phyloP scores from a whole-genome alignment of 2,113 vertebrate genomes.

The Mohoua ochrocephala region DNA sequence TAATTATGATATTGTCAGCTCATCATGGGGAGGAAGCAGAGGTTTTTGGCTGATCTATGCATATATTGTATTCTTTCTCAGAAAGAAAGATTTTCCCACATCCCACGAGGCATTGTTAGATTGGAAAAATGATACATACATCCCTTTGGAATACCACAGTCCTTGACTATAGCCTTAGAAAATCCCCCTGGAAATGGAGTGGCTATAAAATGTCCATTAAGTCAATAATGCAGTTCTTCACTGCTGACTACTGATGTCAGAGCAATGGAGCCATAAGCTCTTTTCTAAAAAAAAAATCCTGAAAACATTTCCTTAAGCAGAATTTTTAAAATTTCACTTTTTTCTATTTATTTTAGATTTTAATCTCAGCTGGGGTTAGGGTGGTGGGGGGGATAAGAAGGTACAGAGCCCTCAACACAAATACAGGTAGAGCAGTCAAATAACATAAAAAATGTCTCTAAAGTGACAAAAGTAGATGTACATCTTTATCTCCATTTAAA shows the following conservation, averaged over 20 bases:
- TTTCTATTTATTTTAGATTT: not conserved
- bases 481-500: not conserved
- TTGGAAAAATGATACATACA: not conserved
- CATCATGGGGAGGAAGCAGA: not conserved
- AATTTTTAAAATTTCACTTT: not conserved
- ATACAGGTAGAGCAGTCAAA: not conserved
- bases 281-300: not conserved
- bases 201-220: not conserved
- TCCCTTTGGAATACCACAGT: not conserved
- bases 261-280: not conserved
- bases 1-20: not conserved
- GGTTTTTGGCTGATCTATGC: not conserved
- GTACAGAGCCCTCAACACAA: not conserved
- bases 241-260: not conserved
- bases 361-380: not conserved
- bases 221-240: not conserved
- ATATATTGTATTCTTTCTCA: not conserved
- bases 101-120: not conserved
- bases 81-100: not conserved
- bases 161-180: not conserved
- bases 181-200: not conserved
- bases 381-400: accelerated
- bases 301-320: not conserved
- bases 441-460: not conserved
- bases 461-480: not conserved